A percentile compares a stretch with the other conserved stretches of the same genome.
Evolutionary conservation across 2,888 invertebrate genomes (phyloP).

Genomic region (Dryobotodes eremita): DNA sequence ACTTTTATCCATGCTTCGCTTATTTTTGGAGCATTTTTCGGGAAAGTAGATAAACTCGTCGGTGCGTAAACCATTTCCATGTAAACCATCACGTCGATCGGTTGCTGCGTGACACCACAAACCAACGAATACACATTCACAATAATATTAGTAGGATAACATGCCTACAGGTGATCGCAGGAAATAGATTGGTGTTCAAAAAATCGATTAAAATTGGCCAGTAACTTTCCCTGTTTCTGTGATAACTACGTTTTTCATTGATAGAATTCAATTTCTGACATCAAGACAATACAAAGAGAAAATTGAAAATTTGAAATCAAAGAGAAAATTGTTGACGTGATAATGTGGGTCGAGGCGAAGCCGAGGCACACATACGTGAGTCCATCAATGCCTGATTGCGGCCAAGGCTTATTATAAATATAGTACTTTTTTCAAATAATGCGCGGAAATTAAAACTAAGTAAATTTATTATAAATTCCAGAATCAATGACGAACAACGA

Average conservation of each 20-base stretch:
- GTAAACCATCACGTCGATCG: not conserved
- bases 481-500: too few species aligned
- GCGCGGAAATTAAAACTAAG: too few species aligned
- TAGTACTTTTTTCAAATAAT: too few species aligned
- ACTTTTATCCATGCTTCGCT: not conserved
- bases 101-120: not conserved
- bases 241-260: not conserved
- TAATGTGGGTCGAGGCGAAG: too few species aligned
- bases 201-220: not conserved
- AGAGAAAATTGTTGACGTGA: too few species aligned
- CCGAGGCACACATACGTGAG: too few species aligned
- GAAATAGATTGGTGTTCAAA: not conserved
- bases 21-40: not conserved
- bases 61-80: not conserved
- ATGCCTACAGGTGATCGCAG: not conserved
- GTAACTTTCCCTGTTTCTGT: not conserved
- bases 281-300: too few species aligned
- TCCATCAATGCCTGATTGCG: too few species aligned
- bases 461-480: too few species aligned
- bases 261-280: not conserved
- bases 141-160: not conserved
- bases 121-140: not conserved
- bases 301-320: too few species aligned
- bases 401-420: too few species aligned
- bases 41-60: not conserved